Percentiles rank a stretch among this genome's conserved stretches.
Evolutionary conservation across 2,113 vertebrate species (phyloP).

Genomic region (Hyperopisus bebe): DNA sequence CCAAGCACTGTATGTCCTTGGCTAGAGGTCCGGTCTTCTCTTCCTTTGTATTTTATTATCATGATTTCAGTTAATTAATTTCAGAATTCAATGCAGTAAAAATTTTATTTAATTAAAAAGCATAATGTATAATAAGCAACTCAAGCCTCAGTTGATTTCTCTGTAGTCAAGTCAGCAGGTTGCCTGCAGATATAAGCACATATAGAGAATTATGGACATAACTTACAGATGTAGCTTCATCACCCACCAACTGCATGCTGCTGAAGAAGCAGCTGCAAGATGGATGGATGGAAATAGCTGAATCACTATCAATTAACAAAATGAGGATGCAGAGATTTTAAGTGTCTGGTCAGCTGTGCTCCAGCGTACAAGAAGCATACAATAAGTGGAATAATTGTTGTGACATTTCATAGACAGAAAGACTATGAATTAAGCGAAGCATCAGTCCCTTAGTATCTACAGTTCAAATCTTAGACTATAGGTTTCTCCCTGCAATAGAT

Average conservation of each 20-base stretch:
- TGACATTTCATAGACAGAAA: background rate
- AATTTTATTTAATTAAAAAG: background rate
- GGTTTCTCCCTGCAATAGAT: background rate
- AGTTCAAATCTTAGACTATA: background rate
- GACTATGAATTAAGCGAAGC: background rate
- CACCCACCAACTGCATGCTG: background rate
- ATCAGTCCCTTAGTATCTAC: background rate
- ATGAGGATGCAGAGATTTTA: background rate
- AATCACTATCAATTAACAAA: background rate
- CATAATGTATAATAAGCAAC: background rate
- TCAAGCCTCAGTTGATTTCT: background rate
- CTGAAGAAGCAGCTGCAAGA: background rate
- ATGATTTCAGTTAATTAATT: background rate
- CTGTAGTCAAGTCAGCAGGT: background rate
- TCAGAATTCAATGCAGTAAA: background rate
- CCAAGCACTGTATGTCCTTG: background rate
- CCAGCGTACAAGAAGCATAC: background rate
- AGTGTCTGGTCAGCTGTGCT: background rate
- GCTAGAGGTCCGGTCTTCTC: background rate
- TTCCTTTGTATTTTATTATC: background rate
- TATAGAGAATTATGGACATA: background rate
- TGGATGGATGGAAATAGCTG: background rate
- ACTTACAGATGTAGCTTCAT: background rate
- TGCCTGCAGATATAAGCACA: background rate
- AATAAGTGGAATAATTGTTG: background rate